A percentile compares a stretch with the other conserved stretches of the same genome.
phyloP scores from a whole-genome alignment of 2,797 vertebrate species.

The Psittacula derbiana region DNA sequence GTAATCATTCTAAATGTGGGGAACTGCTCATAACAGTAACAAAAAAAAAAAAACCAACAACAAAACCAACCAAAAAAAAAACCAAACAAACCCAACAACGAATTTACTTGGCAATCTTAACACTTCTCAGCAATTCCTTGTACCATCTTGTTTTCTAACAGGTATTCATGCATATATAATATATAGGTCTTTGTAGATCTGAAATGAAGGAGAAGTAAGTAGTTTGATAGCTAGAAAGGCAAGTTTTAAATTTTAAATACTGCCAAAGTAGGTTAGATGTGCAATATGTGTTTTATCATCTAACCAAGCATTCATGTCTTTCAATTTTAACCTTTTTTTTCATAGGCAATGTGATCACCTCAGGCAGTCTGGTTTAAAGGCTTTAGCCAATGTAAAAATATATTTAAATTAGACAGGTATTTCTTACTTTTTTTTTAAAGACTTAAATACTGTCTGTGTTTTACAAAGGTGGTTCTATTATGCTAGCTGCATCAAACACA shows the following conservation, averaged over 20 bases:
- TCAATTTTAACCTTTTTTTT: slow-evolving; percentile 24
- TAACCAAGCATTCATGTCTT: slow-evolving; percentile 30
- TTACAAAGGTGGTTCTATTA: slow-evolving; percentile 26
- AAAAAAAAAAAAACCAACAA: not conserved
- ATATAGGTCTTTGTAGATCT: slow-evolving; percentile 38
- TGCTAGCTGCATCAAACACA: not conserved
- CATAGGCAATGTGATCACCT: slow-evolving; percentile 2
- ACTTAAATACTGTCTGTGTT: not conserved
- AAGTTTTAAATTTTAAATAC: slow-evolving; percentile 60
- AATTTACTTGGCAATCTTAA: slow-evolving; percentile 22
- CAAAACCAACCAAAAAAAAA: not conserved
- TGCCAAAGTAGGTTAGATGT: slow-evolving; percentile 43
- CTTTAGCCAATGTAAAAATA: not conserved
- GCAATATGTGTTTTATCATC: slow-evolving; percentile 32
- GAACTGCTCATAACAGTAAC: slow-evolving; percentile 14
- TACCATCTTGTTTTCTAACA: slow-evolving; percentile 4
- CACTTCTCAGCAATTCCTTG: not conserved
- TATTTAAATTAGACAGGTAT: not conserved
- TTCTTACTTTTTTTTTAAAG: not conserved
- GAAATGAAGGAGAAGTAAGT: slow-evolving; percentile 14
- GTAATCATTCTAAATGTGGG: not conserved
- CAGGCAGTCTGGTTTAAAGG: slow-evolving; percentile 42
- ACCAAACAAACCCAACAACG: no score
- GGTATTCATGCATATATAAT: slow-evolving; percentile 44
- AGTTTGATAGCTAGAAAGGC: slow-evolving; percentile 15